Conservation (phyloP, 2,888 invertebrate genomes). For the Chalcis sispes region DNA sequence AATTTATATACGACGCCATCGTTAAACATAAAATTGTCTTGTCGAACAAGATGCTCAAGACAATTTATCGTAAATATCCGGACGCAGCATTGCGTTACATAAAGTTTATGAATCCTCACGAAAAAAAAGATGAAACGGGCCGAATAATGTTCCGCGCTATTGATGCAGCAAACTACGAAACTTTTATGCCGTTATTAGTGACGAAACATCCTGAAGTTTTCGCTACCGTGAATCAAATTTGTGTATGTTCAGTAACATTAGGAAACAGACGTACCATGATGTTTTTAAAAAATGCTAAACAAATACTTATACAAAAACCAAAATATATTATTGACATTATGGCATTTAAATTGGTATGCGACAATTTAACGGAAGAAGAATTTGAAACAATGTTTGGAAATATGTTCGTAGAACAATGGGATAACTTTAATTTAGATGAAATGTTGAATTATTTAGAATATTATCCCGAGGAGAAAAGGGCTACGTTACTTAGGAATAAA, state of each 20-base stretch:
- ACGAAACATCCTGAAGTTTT: conserved; percentile 64
- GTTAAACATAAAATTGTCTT: conserved; percentile 58
- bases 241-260: conserved; percentile 46
- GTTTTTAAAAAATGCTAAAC: conserved; percentile 64
- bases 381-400: conserved; percentile 64
- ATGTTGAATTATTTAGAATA: conserved; percentile 60
- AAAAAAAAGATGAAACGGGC: conserved; percentile 31
- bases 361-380: conserved; percentile 56
- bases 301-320: conserved; percentile 62
- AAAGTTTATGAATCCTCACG: conserved; percentile 56
- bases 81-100: conserved; percentile 66
- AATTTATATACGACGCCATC: conserved; percentile 63
- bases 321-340: conserved; percentile 60
- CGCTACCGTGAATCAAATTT: conserved; percentile 40
- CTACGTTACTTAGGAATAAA: conserved; percentile 58
- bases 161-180: conserved; percentile 49
- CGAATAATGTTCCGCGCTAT: conserved; percentile 47
- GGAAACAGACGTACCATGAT: conserved; percentile 61
- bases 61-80: conserved; percentile 65
- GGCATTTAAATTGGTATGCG: conserved; percentile 61
- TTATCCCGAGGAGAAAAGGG: conserved; percentile 62
- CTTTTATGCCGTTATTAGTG: conserved; percentile 63
- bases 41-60: conserved; percentile 54
- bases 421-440: conserved; percentile 32
- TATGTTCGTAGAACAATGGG: conserved; percentile 58